A percentile compares a stretch with the other conserved stretches of the same genome.
Evolutionary conservation across 2,888 invertebrate species (phyloP).

Genomic region (Cantharis rufa): DNA sequence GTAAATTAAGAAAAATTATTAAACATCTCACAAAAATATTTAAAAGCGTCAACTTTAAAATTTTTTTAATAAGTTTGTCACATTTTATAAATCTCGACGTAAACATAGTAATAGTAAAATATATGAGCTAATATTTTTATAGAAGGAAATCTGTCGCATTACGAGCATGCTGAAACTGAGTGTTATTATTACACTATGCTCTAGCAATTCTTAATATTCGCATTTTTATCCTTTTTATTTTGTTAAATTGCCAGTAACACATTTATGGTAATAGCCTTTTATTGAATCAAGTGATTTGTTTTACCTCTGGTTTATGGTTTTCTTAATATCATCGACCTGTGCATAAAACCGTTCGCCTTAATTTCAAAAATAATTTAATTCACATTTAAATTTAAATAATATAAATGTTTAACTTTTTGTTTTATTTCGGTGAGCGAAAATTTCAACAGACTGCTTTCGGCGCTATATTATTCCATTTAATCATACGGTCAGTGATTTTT

Average conservation of each 20-base stretch:
- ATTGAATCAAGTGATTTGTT: too few relatives aligned
- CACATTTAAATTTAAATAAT: too few relatives aligned
- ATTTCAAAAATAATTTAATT: too few relatives aligned
- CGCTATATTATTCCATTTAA: conserved; percentile 8
- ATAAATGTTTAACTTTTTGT: not conserved
- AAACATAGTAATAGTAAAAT: not conserved
- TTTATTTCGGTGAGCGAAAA: not conserved
- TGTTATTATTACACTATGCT: not conserved
- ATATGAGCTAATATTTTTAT: not conserved
- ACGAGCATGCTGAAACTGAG: not conserved
- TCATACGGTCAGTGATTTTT: conserved; percentile 15
- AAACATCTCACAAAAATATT: not conserved
- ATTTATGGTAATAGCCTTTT: not conserved
- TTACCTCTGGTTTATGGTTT: too few relatives aligned
- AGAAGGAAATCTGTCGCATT: not conserved
- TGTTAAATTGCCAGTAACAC: not conserved
- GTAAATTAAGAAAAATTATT: not conserved
- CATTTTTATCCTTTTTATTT: not conserved
- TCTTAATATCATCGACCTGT: too few relatives aligned
- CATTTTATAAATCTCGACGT: not conserved
- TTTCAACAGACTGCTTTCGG: not conserved
- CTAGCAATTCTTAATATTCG: not conserved
- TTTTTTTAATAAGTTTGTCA: not conserved
- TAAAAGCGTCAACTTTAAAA: not conserved
- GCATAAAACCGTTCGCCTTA: too few relatives aligned